Evolutionary conservation across 2,797 vertebrate genomes (phyloP).

Genomic region (Diplodus sargus): DNA sequence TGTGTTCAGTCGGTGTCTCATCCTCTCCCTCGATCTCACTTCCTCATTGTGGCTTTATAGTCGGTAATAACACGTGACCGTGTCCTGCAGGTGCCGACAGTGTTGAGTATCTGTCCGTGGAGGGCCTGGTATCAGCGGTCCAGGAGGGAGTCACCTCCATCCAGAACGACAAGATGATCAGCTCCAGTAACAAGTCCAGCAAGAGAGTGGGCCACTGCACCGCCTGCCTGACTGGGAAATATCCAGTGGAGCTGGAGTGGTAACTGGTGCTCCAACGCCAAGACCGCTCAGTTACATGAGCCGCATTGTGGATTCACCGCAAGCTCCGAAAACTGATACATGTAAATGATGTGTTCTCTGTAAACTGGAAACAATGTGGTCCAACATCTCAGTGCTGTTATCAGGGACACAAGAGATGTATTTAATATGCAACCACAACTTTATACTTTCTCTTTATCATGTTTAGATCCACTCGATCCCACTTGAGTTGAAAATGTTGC

Average conservation of each 20-base stretch:
- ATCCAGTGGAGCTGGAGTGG: constrained; percentile 96
- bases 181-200: constrained; percentile 67
- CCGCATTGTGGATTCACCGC: not conserved
- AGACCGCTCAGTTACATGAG: not conserved
- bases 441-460: not conserved
- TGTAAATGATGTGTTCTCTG: constrained; percentile 3
- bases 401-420: not conserved
- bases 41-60: no score
- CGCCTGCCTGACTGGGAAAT: constrained; percentile 96
- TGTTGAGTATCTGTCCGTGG: constrained; percentile 94
- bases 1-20: no score
- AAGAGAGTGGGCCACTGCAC: constrained; percentile 91
- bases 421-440: not conserved
- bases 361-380: constrained; percentile 1
- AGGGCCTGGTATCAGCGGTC: constrained; percentile 94
- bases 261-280: constrained; percentile 64
- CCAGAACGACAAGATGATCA: constrained; percentile 81
- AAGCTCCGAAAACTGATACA: not conserved
- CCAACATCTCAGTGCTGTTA: not conserved
- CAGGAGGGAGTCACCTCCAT: constrained; percentile 86
- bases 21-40: no score
- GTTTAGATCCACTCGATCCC: not conserved
- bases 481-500: not conserved
- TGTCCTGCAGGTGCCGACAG: constrained; percentile 91
- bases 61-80: not conserved